These are phyloP conservation scores for Picus viridis DNA, from an alignment of 2,797 vertebrate genomes.

Conservation along the genomic window DNA sequence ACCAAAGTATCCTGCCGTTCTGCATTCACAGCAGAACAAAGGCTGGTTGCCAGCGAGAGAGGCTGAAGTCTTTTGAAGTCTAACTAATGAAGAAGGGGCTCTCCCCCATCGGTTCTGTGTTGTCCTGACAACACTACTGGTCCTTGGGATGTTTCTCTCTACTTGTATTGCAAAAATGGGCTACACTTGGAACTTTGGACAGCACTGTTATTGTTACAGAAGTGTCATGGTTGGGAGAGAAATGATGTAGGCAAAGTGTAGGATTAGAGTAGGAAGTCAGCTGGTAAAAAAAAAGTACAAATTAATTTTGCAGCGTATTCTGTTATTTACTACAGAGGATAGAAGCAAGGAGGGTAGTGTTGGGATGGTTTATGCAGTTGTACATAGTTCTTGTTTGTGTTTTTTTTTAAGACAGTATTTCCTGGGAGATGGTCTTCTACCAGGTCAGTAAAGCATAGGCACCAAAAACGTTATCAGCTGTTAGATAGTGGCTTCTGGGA, in stretches of 20 bases:
- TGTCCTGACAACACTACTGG: not conserved
- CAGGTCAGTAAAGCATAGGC: not conserved
- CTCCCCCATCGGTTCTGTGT: slow-evolving; percentile 4
- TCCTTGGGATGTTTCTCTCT: slow-evolving; percentile 50
- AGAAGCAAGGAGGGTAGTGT: not conserved
- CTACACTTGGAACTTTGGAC: not conserved
- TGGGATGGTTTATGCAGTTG: not conserved
- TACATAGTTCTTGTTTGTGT: not conserved
- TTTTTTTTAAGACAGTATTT: not conserved
- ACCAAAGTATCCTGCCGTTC: slow-evolving; percentile 72
- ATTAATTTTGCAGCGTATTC: not conserved
- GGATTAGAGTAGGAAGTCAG: not conserved
- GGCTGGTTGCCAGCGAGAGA: slow-evolving; percentile 15
- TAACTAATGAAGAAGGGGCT: slow-evolving; percentile 43
- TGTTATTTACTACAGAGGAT: not conserved
- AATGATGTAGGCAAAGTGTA: not conserved
- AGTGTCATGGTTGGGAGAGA: not conserved
- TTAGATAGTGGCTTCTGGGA: not conserved
- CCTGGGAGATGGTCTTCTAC: not conserved
- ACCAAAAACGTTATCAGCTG: not conserved
- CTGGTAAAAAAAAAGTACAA: not conserved
- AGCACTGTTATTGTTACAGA: not conserved
- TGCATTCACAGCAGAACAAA: slow-evolving; percentile 46
- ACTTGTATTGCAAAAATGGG: slow-evolving; percentile 16
- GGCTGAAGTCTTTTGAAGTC: slow-evolving; percentile 3